Evolutionary conservation across 2,113 vertebrate species (phyloP).

Genomic region (Herpetotheres cachinnans): DNA sequence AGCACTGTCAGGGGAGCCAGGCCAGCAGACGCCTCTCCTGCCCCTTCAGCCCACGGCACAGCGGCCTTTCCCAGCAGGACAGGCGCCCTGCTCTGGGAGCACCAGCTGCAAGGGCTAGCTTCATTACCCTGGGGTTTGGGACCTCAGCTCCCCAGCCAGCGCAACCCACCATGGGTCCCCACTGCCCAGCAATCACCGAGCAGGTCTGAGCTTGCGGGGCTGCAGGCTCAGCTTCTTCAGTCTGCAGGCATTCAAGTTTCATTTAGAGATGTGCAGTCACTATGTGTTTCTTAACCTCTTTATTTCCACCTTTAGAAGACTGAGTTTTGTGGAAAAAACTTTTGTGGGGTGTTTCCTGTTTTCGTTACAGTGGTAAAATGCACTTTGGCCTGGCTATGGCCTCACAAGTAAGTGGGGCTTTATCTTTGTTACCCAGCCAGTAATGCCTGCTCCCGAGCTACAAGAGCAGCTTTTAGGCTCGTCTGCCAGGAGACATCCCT

Average conservation of each 20-base stretch:
- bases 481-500: background rate
- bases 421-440: too few species aligned
- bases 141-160: background rate
- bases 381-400: background rate
- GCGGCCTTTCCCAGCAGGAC: background rate
- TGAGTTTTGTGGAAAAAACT: background rate
- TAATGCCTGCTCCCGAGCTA: background rate
- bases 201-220: background rate
- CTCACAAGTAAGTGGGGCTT: background rate
- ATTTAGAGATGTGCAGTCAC: background rate
- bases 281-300: background rate
- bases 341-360: rapidly evolving
- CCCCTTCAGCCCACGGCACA: rapidly evolving
- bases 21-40: background rate
- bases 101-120: background rate
- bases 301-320: background rate
- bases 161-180: background rate
- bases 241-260: background rate
- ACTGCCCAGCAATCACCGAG: background rate
- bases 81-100: background rate
- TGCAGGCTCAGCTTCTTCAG: rapidly evolving
- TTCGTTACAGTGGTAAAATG: background rate
- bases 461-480: background rate
- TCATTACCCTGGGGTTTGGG: background rate
- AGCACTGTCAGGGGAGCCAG: background rate